These are phyloP conservation scores for Campylomormyrus tamandua DNA, from an alignment of 2,113 vertebrate species.

Conservation along the genomic window DNA sequence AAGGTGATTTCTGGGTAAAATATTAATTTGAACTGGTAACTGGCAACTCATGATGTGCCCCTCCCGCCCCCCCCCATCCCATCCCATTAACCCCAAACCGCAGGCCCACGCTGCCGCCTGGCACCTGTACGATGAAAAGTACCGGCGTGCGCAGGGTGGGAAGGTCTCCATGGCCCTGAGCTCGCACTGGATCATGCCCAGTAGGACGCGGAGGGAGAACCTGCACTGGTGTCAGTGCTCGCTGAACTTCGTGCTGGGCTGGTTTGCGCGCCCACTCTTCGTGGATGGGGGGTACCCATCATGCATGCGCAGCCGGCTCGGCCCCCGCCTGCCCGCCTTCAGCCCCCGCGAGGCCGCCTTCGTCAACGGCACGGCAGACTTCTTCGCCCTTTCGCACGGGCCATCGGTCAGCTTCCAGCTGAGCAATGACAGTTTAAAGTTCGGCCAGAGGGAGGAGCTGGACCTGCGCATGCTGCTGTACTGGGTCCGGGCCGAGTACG, in stretches of 20 bases:
- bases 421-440: slow-evolving; percentile 79
- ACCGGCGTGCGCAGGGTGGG: slow-evolving; percentile 74
- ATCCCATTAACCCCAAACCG: not conserved
- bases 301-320: slow-evolving; percentile 78
- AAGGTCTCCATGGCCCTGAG: slow-evolving; percentile 83
- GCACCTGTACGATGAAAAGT: slow-evolving; percentile 82
- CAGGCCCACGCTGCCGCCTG: slow-evolving; percentile 88
- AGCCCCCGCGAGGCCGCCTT: slow-evolving; percentile 65
- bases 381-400: slow-evolving; percentile 92
- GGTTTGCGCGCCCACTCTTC: slow-evolving; percentile 92
- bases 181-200: slow-evolving; percentile 91
- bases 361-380: slow-evolving; percentile 82
- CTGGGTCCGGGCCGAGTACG: slow-evolving; percentile 84
- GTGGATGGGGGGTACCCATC: slow-evolving; percentile 86
- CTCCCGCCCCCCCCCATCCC: too few species aligned
- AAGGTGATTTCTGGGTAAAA: not conserved
- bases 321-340: slow-evolving; percentile 75
- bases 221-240: slow-evolving; percentile 82
- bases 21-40: not conserved
- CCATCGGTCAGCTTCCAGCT: slow-evolving; percentile 86
- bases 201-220: slow-evolving; percentile 63
- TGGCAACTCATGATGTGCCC: not conserved
- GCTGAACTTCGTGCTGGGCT: slow-evolving; percentile 86
- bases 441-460: slow-evolving; percentile 80
- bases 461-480: slow-evolving; percentile 85